Evolutionary conservation across 2,113 vertebrate genomes (phyloP).

Genomic region (Ranitomeya imitator): DNA sequence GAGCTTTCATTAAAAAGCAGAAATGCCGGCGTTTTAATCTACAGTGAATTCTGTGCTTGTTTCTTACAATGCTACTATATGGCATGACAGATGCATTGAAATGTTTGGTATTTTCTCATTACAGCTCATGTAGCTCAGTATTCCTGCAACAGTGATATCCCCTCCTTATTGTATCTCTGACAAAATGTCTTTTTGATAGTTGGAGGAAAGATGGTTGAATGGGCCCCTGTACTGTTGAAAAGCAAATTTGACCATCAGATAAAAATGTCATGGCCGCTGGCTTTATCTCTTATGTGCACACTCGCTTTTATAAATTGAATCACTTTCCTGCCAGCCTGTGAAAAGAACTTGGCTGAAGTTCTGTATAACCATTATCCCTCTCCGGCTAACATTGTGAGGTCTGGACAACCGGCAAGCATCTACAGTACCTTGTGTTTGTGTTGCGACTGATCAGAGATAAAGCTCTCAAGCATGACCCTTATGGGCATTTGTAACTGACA

Average conservation of each 20-base stretch:
- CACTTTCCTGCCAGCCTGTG: slow-evolving; percentile 45
- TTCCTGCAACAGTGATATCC: not conserved
- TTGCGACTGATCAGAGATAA: slow-evolving; percentile 49
- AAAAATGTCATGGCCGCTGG: slow-evolving; percentile 45
- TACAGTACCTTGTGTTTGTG: slow-evolving; percentile 35
- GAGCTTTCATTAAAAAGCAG: not conserved
- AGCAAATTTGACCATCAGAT: slow-evolving; percentile 51
- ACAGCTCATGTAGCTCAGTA: not conserved
- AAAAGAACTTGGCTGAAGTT: slow-evolving; percentile 51
- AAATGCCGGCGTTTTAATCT: not conserved
- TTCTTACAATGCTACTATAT: not conserved
- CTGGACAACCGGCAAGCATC: slow-evolving; percentile 48
- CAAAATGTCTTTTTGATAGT: slow-evolving; percentile 31
- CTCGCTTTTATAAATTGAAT: slow-evolving; percentile 52
- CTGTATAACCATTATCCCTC: slow-evolving; percentile 51
- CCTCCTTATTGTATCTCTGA: slow-evolving; percentile 29
- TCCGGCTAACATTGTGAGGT: slow-evolving; percentile 46
- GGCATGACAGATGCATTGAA: slow-evolving; percentile 11
- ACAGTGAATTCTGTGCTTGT: not conserved
- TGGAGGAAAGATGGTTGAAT: slow-evolving; percentile 24
- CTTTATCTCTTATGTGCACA: slow-evolving; percentile 52
- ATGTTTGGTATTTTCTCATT: slow-evolving; percentile 5
- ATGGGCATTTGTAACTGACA: slow-evolving; percentile 56
- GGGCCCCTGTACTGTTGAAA: slow-evolving; percentile 37
- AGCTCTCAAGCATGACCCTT: slow-evolving; percentile 54